These are phyloP conservation scores for Pelodytes ibericus DNA, from an alignment of 2,797 vertebrate genomes.

Conservation along the genomic window DNA sequence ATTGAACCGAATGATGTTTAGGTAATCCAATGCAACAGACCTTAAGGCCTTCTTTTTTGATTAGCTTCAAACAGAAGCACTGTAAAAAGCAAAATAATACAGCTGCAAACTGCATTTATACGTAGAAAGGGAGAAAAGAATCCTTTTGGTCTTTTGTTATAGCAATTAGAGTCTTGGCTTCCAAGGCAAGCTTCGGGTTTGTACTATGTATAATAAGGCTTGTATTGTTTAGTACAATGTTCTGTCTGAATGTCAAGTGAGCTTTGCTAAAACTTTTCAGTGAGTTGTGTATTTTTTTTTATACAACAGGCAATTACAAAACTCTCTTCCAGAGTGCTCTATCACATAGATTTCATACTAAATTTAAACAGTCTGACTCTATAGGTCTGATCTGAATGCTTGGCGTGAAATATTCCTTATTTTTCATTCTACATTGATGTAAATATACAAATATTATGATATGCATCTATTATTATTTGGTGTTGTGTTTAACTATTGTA, in stretches of 20 bases:
- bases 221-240: slow-evolving; percentile 4
- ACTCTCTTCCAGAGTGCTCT: no score
- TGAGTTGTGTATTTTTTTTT: neutral
- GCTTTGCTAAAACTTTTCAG: neutral
- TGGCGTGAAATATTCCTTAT: no score
- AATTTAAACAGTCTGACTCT: no score
- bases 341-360: no score
- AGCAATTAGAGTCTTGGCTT: slow-evolving; percentile 21
- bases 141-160: slow-evolving; percentile 25
- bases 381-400: no score
- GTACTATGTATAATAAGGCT: slow-evolving; percentile 6
- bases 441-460: no score
- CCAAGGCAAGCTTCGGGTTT: neutral
- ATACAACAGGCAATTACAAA: no score
- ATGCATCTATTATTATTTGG: no score
- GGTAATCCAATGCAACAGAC: slow-evolving; percentile 43
- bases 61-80: slow-evolving; percentile 21
- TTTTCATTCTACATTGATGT: no score
- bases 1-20: slow-evolving; percentile 33
- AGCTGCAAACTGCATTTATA: slow-evolving; percentile 17
- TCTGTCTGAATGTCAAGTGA: slow-evolving; percentile 6
- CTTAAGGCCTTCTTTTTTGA: slow-evolving; percentile 46
- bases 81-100: slow-evolving; percentile 20
- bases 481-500: no score
- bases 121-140: slow-evolving; percentile 3